Evolutionary conservation across 2,888 invertebrate species (phyloP).

Genomic region (Troides oblongomaculatus): DNA sequence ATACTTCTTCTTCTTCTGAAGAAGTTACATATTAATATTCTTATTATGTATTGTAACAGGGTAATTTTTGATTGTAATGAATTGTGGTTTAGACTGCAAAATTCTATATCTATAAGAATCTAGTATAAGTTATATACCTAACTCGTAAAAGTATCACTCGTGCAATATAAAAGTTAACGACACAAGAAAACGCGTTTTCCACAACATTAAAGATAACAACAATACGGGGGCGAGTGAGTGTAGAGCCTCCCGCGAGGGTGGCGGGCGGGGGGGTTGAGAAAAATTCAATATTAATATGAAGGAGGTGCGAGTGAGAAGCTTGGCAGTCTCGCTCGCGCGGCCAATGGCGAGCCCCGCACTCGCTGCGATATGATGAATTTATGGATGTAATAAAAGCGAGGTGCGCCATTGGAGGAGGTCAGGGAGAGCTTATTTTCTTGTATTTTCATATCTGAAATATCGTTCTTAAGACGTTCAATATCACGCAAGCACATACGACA

Average conservation of each 20-base stretch:
- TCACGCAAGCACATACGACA: conserved; percentile 51
- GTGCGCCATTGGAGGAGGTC: conserved; percentile 83
- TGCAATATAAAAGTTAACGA: conserved; percentile 81
- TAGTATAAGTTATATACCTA: conserved; percentile 73
- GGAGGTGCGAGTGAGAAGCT: conserved; percentile 82
- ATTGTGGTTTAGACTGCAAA: neutral
- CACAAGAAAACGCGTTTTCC: conserved; percentile 81
- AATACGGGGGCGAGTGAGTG: conserved; percentile 79
- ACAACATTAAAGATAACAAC: conserved; percentile 81
- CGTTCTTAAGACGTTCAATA: conserved; percentile 63
- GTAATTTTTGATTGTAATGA: too few relatives aligned
- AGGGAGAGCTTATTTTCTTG: conserved; percentile 78
- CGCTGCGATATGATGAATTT: conserved; percentile 87
- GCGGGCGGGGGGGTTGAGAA: conserved; percentile 80
- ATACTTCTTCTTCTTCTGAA: too few relatives aligned
- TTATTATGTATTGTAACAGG: too few relatives aligned
- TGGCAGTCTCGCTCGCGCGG: conserved; percentile 73
- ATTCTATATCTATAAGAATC: conserved; percentile 32
- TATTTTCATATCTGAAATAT: conserved; percentile 79
- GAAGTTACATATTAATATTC: too few relatives aligned
- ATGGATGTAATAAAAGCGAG: conserved; percentile 89
- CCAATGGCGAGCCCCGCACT: conserved; percentile 78
- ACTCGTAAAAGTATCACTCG: conserved; percentile 78
- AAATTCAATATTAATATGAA: conserved; percentile 91
- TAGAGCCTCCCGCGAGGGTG: conserved; percentile 78